phyloP scores from a whole-genome alignment of 2,888 invertebrate genomes.

The Apotomis turbidana region DNA sequence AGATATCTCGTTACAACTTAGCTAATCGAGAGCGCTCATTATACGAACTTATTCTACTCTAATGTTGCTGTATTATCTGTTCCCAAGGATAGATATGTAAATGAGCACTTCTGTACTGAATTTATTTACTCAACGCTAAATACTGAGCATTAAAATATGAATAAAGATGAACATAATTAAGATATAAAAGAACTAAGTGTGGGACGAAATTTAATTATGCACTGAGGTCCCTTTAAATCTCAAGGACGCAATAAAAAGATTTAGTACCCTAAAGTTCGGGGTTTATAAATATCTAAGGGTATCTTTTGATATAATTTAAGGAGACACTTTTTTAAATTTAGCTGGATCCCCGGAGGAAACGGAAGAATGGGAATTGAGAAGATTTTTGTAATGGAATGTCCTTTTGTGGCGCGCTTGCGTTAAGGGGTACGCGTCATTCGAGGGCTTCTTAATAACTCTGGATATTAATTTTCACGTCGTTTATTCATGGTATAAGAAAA shows the following conservation, averaged over 20 bases:
- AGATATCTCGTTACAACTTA: neutral
- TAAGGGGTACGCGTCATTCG: neutral
- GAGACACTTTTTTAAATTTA: slow-evolving; percentile 15
- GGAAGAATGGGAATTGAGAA: slow-evolving; percentile 1
- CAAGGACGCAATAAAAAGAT: slow-evolving; percentile 28
- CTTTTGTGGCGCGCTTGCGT: slow-evolving; percentile 10
- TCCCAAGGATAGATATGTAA: neutral
- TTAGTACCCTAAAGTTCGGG: slow-evolving; percentile 23
- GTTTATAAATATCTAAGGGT: slow-evolving; percentile 20
- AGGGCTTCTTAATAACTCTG: slow-evolving; percentile 1
- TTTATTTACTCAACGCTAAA: slow-evolving; percentile 3
- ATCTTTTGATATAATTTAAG: slow-evolving; percentile 28
- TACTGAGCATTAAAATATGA: slow-evolving; percentile 17
- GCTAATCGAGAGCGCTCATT: neutral
- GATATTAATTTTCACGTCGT: slow-evolving; percentile 5
- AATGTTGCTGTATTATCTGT: neutral
- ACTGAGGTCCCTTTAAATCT: slow-evolving; percentile 23
- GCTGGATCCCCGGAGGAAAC: neutral
- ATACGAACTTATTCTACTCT: neutral
- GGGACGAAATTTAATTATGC: slow-evolving; percentile 30
- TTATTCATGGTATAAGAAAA: too few species aligned
- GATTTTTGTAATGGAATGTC: slow-evolving; percentile 28
- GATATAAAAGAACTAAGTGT: slow-evolving; percentile 23
- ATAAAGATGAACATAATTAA: slow-evolving; percentile 33
- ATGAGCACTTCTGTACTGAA: neutral